Evolutionary conservation across 1,140 invertebrate species (phyloP), one percentile per base, ranked within the genome.

Genomic region (Ceratitis capitata): DNA sequence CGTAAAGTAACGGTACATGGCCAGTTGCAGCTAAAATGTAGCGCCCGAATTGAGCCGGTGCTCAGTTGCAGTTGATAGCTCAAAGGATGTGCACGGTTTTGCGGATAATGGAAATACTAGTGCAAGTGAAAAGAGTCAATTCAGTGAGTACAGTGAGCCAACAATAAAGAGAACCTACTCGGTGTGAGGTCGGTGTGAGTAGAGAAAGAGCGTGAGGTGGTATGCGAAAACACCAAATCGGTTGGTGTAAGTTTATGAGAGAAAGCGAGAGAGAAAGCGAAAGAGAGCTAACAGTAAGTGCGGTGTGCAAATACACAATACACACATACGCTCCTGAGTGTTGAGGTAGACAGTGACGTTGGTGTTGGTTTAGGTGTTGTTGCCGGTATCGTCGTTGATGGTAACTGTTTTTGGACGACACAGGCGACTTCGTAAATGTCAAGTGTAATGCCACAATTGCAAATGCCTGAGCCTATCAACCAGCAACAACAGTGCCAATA

Each of bases 381-480:
- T 78, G 69, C 7, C 69, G 19, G 61, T 78, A 39, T 45, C 35
- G 69, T 45, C 45, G 69, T 23, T 78, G 69, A 45, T n/a, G 69
- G 69, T 78, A 10, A 39, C 42, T 19, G 64, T n/a, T 69, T 14
- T 35, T 69, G 32, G 32, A 19, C 29, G 35, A 45, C n/a, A 32
- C 39, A 45, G 23, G 82, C 82, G 49, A 47, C 82, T 45, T 53
- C 83, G 61, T 89, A 91, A 89, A 91, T 91, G 89, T 91, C 89
- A 91, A 91, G 89, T 90, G 89, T 91, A 91, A 91, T 91, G 89
- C 91, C 89, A 91, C 89, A 89, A 90, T 88, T 88, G 39, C 69
- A 83, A 83, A 53, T 39, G 82, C 82, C 23, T 83, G 69, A 35
- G 69, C 69, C 69, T 47, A 78, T 78, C 7, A 45, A 78, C 14